These are phyloP conservation scores for Nemapogon koenigi DNA, from an alignment of 2,888 invertebrate species.

Conservation along the genomic window DNA sequence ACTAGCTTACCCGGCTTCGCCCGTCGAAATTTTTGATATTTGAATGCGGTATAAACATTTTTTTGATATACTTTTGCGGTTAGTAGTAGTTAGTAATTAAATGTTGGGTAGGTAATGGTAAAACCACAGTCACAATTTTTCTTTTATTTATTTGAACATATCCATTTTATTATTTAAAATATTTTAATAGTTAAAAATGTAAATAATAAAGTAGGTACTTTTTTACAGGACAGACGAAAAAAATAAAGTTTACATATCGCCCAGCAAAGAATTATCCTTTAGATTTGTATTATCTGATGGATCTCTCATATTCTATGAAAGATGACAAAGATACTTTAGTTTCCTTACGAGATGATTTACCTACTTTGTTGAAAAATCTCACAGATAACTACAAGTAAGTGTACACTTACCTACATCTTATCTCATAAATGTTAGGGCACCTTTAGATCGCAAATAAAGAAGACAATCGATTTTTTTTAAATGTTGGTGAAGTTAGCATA, in stretches of 20 bases:
- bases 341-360: constrained; percentile 67
- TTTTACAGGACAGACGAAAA: constrained; percentile 63
- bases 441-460: too few species aligned
- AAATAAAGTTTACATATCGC: constrained; percentile 70
- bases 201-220: constrained; percentile 10
- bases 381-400: constrained; percentile 72
- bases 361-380: constrained; percentile 65
- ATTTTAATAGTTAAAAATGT: neutral
- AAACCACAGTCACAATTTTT: constrained; percentile 8
- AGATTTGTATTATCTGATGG: constrained; percentile 91
- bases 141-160: constrained; percentile 1
- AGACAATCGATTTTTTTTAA: too few species aligned
- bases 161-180: neutral
- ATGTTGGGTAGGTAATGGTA: constrained; percentile 10
- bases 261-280: constrained; percentile 86
- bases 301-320: constrained; percentile 88
- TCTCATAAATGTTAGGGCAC: too few species aligned
- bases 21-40: too few species aligned
- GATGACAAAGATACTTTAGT: constrained; percentile 84
- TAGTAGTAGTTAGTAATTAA: too few species aligned
- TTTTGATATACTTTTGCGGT: too few species aligned
- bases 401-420: too few species aligned
- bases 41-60: too few species aligned
- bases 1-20: too few species aligned
- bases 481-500: too few species aligned